phyloP scores from a whole-genome alignment of 1,140 invertebrate species.

The Akabosia matsudoensis region DNA sequence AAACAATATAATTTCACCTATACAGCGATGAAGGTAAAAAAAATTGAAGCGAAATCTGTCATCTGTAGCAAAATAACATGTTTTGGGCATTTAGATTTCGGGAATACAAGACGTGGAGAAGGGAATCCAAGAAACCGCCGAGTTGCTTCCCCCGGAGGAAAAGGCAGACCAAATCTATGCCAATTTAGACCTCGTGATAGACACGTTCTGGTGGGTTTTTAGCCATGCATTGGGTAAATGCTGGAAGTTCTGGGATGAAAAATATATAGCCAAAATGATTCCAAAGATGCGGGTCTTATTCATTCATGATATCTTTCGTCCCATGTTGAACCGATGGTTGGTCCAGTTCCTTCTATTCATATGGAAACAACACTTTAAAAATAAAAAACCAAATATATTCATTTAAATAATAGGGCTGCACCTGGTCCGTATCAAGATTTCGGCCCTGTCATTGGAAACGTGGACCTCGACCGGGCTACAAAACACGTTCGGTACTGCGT shows the following conservation, averaged over 20 bases:
- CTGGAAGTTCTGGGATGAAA: not conserved
- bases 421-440: slow-evolving; percentile 2
- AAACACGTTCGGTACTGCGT: not conserved
- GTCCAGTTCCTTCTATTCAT: not conserved
- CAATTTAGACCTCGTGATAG: not conserved
- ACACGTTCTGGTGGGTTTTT: not conserved
- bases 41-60: too few relatives aligned
- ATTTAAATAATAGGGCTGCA: not conserved
- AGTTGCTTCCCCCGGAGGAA: not conserved
- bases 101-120: not conserved
- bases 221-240: not conserved
- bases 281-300: not conserved
- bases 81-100: not conserved
- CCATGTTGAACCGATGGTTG: not conserved
- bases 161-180: not conserved
- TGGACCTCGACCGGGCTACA: not conserved
- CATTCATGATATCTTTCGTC: not conserved
- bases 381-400: not conserved
- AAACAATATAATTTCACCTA: not conserved
- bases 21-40: too few relatives aligned
- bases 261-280: not conserved
- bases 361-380: not conserved
- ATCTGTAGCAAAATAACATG: too few relatives aligned
- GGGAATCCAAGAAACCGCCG: not conserved
- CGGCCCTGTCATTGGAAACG: not conserved